Percentiles rank a stretch among this genome's conserved stretches.
Evolutionary conservation across 1,140 invertebrate species (phyloP).

Genomic region (Lysiphlebus fabarum): DNA sequence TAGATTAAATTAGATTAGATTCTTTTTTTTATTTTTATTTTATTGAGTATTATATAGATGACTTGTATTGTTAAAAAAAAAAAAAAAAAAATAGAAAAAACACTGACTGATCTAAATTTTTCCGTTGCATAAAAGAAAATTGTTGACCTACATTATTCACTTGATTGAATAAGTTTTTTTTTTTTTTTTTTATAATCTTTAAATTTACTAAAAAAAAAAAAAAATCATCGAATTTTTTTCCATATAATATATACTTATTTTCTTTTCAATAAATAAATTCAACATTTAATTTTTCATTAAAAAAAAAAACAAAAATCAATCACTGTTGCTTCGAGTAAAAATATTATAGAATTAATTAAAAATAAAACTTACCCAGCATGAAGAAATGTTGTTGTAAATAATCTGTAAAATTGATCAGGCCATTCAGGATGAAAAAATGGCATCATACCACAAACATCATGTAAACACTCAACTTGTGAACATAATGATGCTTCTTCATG

Average conservation of each 20-base stretch:
- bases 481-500: conserved; percentile 97
- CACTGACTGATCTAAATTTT: too few species aligned
- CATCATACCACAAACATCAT: conserved; percentile 98
- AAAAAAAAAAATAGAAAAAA: too few species aligned
- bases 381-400: conserved; percentile 95
- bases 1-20: too few species aligned
- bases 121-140: not conserved
- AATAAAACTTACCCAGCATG: conserved; percentile 79
- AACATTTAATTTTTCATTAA: too few species aligned
- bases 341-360: too few species aligned
- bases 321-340: too few species aligned
- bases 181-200: not conserved
- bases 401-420: conserved; percentile 96
- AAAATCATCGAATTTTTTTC: too few species aligned
- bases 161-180: conserved; percentile 9
- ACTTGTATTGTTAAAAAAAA: too few species aligned
- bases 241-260: too few species aligned
- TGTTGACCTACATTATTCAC: not conserved
- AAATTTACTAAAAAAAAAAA: conserved; percentile 4
- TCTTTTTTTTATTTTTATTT: too few species aligned
- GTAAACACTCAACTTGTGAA: conserved; percentile 95
- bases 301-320: too few species aligned
- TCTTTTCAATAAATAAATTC: too few species aligned
- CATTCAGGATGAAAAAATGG: conserved; percentile 87
- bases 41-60: conserved; percentile 2